phyloP scores from a whole-genome alignment of 2,888 invertebrate species.

The Ephialtes manifestator region DNA sequence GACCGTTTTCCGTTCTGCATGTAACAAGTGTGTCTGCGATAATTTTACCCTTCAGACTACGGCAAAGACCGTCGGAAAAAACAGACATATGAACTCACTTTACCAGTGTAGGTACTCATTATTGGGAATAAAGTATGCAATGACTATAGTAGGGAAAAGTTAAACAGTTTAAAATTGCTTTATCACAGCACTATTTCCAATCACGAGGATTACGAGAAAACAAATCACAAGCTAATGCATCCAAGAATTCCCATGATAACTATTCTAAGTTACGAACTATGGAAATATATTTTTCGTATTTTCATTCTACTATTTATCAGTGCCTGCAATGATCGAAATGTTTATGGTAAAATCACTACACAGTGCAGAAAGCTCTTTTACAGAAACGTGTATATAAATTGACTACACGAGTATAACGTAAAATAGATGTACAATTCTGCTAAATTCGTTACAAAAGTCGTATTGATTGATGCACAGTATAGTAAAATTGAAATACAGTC shows the following conservation, averaged over 20 bases:
- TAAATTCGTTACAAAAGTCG: too few species aligned
- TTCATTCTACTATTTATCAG: too few species aligned
- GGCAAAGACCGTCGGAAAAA: neutral
- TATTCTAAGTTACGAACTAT: neutral
- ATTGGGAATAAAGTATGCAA: neutral
- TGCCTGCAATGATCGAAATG: too few species aligned
- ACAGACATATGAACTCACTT: neutral
- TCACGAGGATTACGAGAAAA: neutral
- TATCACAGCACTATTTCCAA: neutral
- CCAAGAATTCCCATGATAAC: neutral
- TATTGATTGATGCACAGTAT: too few species aligned
- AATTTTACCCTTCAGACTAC: conserved; percentile 7
- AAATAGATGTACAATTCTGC: too few species aligned
- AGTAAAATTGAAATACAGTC: too few species aligned
- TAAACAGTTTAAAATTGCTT: neutral
- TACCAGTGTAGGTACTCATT: neutral
- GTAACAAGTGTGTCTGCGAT: conserved; percentile 6
- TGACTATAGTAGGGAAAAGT: neutral
- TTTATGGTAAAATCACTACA: too few species aligned
- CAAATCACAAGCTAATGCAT: neutral
- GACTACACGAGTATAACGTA: too few species aligned
- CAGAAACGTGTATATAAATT: too few species aligned
- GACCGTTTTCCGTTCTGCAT: conserved; percentile 34
- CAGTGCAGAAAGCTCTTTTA: too few species aligned
- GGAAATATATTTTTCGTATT: too few species aligned